Percentiles rank a stretch among this genome's conserved stretches.
Conservation (phyloP, 2,797 vertebrate species). For the Oryzias dopingdopingensis region DNA sequence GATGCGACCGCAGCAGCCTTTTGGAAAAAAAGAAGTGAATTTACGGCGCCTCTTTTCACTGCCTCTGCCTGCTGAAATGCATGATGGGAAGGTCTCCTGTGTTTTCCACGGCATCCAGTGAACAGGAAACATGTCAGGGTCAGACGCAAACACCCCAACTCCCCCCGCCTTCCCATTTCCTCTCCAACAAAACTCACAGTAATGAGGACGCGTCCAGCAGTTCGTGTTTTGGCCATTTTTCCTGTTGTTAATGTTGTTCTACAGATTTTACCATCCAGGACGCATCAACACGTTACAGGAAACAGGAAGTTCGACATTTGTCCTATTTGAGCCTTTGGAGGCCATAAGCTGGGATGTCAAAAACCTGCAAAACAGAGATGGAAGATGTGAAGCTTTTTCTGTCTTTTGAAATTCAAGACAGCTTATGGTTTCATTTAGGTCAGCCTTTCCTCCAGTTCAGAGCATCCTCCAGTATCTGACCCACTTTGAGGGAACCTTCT, state of each 20-base stretch:
- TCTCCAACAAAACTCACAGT: conserved; percentile 1
- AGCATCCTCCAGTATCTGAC: too few relatives aligned
- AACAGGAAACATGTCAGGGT: conserved; percentile 57
- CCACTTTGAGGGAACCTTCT: too few relatives aligned
- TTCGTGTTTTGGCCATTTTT: not conserved
- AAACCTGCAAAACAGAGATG: too few relatives aligned
- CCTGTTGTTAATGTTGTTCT: not conserved
- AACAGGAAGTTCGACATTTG: too few relatives aligned
- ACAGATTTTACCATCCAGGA: not conserved
- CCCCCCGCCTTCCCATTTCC: not conserved
- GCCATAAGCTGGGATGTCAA: too few relatives aligned
- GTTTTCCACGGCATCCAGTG: conserved; percentile 44
- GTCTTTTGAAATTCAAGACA: too few relatives aligned
- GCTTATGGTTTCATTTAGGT: too few relatives aligned
- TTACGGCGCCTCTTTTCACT: conserved; percentile 17
- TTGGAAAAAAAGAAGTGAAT: conserved; percentile 38
- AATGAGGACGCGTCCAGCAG: not conserved
- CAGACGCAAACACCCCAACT: conserved; percentile 30
- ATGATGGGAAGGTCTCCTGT: conserved; percentile 64
- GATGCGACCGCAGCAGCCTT: conserved; percentile 36
- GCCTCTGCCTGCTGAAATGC: conserved; percentile 41
- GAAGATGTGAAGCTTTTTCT: too few relatives aligned
- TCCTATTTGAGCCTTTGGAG: too few relatives aligned
- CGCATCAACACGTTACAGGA: too few relatives aligned
- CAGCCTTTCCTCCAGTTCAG: too few relatives aligned